Conservation (phyloP, 1,140 invertebrate species). For the Pseudomyrmex sp. region DNA sequence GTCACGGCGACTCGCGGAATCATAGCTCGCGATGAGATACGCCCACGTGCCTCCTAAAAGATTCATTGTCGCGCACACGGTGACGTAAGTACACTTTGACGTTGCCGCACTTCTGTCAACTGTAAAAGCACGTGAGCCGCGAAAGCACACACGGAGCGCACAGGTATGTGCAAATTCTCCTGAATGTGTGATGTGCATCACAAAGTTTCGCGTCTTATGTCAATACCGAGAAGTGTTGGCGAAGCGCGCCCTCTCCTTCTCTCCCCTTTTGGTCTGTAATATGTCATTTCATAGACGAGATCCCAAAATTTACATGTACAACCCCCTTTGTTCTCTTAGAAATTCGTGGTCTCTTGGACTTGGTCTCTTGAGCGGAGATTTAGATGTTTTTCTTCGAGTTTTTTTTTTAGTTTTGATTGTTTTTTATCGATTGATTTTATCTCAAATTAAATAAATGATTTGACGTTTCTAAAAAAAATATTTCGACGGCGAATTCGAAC, state of each 20-base stretch:
- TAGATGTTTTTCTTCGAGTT: neutral
- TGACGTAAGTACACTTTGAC: slow-evolving; percentile 38
- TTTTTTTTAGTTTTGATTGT: neutral
- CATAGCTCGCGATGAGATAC: slow-evolving; percentile 19
- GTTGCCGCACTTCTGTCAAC: slow-evolving; percentile 35
- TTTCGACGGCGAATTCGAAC: neutral
- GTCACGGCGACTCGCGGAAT: slow-evolving; percentile 25
- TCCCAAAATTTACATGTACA: neutral
- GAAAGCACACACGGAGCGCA: neutral
- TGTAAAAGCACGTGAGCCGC: neutral
- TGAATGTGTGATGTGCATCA: slow-evolving; percentile 15
- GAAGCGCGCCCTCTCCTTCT: neutral
- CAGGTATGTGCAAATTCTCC: neutral
- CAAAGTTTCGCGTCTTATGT: slow-evolving; percentile 24
- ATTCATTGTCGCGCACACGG: slow-evolving; percentile 28
- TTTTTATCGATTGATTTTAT: neutral
- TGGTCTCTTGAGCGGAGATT: no score
- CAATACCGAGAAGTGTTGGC: slow-evolving; percentile 11
- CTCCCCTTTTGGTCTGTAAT: neutral
- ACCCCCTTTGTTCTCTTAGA: no score
- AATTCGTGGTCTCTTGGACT: no score
- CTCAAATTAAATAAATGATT: neutral
- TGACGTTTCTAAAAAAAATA: neutral
- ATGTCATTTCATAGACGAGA: neutral
- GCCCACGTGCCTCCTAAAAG: slow-evolving; percentile 41